Conservation (phyloP, 2,113 vertebrate species). For the Mixornis gularis region DNA sequence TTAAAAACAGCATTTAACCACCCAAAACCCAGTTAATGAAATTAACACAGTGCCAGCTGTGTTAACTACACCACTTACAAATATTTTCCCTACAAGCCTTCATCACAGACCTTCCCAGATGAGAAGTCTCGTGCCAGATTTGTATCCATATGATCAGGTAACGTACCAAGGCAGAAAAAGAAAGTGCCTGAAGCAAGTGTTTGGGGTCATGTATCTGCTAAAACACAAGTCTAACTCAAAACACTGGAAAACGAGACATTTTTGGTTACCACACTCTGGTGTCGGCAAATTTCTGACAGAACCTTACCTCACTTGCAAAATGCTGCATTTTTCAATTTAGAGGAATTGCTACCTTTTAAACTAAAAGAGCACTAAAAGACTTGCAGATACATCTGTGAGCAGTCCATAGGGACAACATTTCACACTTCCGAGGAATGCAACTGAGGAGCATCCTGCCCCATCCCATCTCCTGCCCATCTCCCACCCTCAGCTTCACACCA, state of each 20-base stretch:
- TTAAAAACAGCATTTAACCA: not conserved
- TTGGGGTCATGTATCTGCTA: not conserved
- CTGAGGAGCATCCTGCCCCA: not conserved
- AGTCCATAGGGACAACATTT: not conserved
- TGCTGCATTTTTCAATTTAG: not conserved
- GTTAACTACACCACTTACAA: not conserved
- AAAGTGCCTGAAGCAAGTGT: not conserved
- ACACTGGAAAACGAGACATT: not conserved
- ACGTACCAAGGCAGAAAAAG: accelerated
- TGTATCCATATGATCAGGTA: not conserved
- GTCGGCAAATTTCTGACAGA: not conserved
- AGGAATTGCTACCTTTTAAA: not conserved
- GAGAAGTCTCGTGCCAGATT: not conserved
- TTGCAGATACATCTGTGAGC: not conserved
- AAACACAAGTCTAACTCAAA: not conserved
- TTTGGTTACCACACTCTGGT: not conserved
- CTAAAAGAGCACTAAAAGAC: not conserved
- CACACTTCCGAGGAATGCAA: accelerated
- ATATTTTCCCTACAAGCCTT: not conserved
- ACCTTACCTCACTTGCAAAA: not conserved
- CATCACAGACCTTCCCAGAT: not conserved
- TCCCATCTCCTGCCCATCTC: not conserved
- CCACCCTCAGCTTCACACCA: accelerated
- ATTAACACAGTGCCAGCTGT: not conserved
- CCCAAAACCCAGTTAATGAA: not conserved